A percentile compares a stretch with the other conserved stretches of the same genome.
These are phyloP conservation scores for Mobula hypostoma DNA, from an alignment of 2,113 vertebrate genomes.

Conservation along the genomic window DNA sequence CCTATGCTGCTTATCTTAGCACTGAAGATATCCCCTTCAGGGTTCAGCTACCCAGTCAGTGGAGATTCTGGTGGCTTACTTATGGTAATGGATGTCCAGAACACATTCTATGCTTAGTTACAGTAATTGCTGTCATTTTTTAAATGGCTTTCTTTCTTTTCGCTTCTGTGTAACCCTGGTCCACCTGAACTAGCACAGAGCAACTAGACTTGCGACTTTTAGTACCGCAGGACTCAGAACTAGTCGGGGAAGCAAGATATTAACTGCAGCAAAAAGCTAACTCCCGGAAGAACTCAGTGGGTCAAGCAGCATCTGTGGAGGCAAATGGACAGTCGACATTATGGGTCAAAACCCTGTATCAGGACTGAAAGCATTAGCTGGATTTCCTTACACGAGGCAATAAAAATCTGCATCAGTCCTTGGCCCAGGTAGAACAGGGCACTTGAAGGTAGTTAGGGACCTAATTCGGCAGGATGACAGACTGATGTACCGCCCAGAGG, in stretches of 20 bases:
- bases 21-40: no score
- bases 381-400: not conserved
- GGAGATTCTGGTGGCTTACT: no score
- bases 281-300: no score
- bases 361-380: not conserved
- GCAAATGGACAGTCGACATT: no score
- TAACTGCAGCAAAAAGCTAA: no score
- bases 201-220: not conserved
- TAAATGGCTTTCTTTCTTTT: not conserved
- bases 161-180: not conserved
- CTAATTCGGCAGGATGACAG: not conserved
- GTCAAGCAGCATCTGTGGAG: no score
- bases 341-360: no score
- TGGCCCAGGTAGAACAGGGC: not conserved
- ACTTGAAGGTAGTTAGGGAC: not conserved
- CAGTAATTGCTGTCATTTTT: no score
- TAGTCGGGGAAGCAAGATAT: not conserved
- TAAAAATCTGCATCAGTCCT: not conserved
- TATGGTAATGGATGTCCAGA: no score
- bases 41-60: no score
- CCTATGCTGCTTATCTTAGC: no score
- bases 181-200: not conserved
- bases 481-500: not conserved
- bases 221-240: not conserved
- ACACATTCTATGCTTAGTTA: no score